Evolutionary conservation across 37 sponge, comb jelly and placozoan species (phyloP).

Genomic region (Trichoplax adhaerens): DNA sequence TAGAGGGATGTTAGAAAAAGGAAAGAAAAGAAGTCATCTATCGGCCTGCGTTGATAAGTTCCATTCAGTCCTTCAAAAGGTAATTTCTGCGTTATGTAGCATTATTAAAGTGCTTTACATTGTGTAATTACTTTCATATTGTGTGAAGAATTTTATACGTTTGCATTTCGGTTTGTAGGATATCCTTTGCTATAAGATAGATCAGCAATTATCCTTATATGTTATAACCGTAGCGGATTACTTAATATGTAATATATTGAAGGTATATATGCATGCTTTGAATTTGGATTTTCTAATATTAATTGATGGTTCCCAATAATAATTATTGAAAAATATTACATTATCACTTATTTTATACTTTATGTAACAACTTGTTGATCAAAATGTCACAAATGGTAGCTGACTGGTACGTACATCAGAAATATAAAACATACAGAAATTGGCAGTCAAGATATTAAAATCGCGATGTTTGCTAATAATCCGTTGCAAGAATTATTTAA

Average conservation of each 20-base stretch:
- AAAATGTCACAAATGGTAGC: constrained; percentile 11
- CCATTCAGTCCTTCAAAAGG: constrained; percentile 36
- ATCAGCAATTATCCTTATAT: constrained; percentile 35
- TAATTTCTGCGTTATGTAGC: neutral
- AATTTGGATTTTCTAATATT: too few relatives aligned
- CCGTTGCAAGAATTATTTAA: too few relatives aligned
- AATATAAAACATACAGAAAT: constrained; percentile 46
- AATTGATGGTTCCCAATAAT: too few relatives aligned
- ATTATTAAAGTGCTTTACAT: too few relatives aligned
- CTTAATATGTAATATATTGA: constrained; percentile 74
- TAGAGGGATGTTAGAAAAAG: constrained; percentile 35
- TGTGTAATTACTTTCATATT: too few relatives aligned
- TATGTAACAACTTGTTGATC: too few relatives aligned
- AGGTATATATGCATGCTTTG: constrained; percentile 16
- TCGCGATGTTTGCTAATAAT: constrained; percentile 76
- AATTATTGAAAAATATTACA: too few relatives aligned
- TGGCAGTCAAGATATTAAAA: constrained; percentile 29
- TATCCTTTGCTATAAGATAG: constrained; percentile 52
- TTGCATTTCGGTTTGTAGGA: constrained; percentile 17
- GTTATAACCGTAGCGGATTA: constrained; percentile 70
- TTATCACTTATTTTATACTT: too few relatives aligned
- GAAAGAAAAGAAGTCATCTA: too few relatives aligned
- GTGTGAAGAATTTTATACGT: too few relatives aligned
- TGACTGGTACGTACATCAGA: constrained; percentile 74
- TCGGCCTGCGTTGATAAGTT: constrained; percentile 45